phyloP scores from a whole-genome alignment of 2,888 invertebrate genomes.

The Tenthredo scrophulariae region DNA sequence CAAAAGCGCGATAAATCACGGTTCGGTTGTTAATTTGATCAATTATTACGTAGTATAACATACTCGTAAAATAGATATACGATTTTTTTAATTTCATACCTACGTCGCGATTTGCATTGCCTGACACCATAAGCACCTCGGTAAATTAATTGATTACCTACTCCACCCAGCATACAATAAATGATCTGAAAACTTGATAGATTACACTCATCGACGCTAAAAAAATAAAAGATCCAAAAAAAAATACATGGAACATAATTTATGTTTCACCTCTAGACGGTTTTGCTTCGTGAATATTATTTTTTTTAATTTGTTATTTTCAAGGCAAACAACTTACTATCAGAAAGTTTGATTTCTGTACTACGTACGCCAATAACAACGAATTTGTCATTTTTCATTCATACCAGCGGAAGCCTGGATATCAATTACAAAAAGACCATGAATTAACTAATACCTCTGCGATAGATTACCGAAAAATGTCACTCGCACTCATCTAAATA shows the following conservation, averaged over 20 bases:
- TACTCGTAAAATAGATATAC: background rate
- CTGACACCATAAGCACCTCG: background rate
- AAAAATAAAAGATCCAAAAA: too few relatives aligned
- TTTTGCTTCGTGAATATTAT: background rate
- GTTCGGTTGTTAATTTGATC: constrained; percentile 24
- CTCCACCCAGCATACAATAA: background rate
- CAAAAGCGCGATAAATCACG: constrained; percentile 58
- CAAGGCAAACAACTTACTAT: background rate
- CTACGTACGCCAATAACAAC: background rate
- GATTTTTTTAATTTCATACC: constrained; percentile 12
- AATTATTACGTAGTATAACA: background rate
- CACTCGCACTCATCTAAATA: background rate
- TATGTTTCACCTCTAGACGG: background rate
- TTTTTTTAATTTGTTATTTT: background rate
- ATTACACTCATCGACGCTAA: background rate
- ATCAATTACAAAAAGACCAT: background rate
- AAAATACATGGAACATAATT: background rate
- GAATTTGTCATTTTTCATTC: background rate
- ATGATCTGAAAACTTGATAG: background rate
- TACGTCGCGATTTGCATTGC: constrained; percentile 6
- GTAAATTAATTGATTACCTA: background rate
- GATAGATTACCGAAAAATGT: constrained; percentile 3
- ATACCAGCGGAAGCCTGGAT: background rate
- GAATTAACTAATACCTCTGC: background rate
- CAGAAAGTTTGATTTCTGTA: background rate